Conservation (phyloP, 2,888 invertebrate species). For the Lissonota sp. region DNA sequence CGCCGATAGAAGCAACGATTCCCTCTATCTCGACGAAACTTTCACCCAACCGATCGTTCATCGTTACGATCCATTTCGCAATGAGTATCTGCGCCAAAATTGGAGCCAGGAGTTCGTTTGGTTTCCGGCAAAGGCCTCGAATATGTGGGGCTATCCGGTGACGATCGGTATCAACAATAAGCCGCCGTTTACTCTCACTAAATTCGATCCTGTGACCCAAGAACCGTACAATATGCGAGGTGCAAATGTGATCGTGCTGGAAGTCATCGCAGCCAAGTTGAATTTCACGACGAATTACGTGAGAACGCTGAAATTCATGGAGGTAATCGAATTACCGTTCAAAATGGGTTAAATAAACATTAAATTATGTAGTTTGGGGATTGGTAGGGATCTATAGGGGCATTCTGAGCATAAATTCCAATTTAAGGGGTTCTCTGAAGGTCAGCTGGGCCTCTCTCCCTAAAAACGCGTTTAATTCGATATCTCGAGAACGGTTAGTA, state of each 20-base stretch:
- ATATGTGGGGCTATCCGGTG: slow-evolving; percentile 67
- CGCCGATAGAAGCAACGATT: background rate
- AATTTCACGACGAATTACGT: slow-evolving; percentile 66
- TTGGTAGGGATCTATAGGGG: no score
- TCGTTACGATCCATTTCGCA: slow-evolving; percentile 61
- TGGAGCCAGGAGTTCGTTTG: slow-evolving; percentile 36
- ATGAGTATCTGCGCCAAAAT: slow-evolving; percentile 9
- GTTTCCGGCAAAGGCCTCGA: slow-evolving; percentile 66
- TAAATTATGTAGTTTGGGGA: no score
- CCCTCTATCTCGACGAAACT: background rate
- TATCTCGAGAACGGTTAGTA: no score
- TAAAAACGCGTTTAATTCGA: no score
- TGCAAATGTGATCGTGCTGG: slow-evolving; percentile 33
- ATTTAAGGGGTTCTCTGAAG: no score
- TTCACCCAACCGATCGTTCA: slow-evolving; percentile 50
- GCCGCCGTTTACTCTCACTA: slow-evolving; percentile 38
- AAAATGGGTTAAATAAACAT: slow-evolving; percentile 6
- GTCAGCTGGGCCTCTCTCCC: no score
- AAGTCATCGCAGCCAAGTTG: slow-evolving; percentile 26
- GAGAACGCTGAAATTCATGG: background rate
- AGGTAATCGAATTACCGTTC: background rate
- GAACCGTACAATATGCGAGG: background rate
- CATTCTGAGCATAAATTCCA: no score
- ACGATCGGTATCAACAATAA: slow-evolving; percentile 10
- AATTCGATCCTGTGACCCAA: slow-evolving; percentile 13